Conservation (phyloP, 2,888 invertebrate genomes). For the Ephialtes manifestator region DNA sequence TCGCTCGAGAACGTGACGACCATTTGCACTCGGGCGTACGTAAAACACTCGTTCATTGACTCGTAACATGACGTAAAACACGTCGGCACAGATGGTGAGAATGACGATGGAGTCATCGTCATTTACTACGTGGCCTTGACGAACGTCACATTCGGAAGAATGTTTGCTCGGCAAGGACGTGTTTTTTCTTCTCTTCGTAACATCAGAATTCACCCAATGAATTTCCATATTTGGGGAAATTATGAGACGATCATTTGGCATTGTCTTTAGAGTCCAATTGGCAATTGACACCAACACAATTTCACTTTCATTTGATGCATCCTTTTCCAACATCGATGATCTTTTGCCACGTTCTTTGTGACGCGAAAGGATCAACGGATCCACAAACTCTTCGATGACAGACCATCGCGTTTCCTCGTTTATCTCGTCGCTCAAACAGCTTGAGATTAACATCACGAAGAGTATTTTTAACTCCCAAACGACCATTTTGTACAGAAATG, state of each 20-base stretch:
- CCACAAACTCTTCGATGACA: slow-evolving; percentile 72
- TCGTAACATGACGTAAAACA: slow-evolving; percentile 87
- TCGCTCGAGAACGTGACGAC: slow-evolving; percentile 78
- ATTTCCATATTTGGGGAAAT: slow-evolving; percentile 72
- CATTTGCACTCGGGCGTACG: slow-evolving; percentile 85
- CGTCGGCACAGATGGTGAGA: slow-evolving; percentile 87
- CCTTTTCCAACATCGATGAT: slow-evolving; percentile 48
- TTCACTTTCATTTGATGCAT: slow-evolving; percentile 37
- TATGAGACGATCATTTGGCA: slow-evolving; percentile 71
- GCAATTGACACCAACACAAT: slow-evolving; percentile 72
- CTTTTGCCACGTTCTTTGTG: slow-evolving; percentile 59
- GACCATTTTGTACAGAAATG: slow-evolving; percentile 16
- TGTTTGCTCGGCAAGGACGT: not conserved
- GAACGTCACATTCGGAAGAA: slow-evolving; percentile 69
- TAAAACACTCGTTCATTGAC: slow-evolving; percentile 86
- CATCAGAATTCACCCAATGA: slow-evolving; percentile 64
- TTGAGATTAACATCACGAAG: slow-evolving; percentile 14
- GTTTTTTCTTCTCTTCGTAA: not conserved
- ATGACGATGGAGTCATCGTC: slow-evolving; percentile 86
- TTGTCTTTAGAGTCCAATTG: slow-evolving; percentile 79
- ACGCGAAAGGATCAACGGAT: slow-evolving; percentile 74
- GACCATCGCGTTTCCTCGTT: slow-evolving; percentile 52
- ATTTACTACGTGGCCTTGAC: slow-evolving; percentile 74
- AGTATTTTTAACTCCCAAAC: slow-evolving; percentile 5
- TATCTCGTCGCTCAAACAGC: slow-evolving; percentile 51